A percentile compares a stretch with the other conserved stretches of the same genome.
These are phyloP conservation scores for Carcina quercana DNA, from an alignment of 2,888 invertebrate species.

Conservation along the genomic window DNA sequence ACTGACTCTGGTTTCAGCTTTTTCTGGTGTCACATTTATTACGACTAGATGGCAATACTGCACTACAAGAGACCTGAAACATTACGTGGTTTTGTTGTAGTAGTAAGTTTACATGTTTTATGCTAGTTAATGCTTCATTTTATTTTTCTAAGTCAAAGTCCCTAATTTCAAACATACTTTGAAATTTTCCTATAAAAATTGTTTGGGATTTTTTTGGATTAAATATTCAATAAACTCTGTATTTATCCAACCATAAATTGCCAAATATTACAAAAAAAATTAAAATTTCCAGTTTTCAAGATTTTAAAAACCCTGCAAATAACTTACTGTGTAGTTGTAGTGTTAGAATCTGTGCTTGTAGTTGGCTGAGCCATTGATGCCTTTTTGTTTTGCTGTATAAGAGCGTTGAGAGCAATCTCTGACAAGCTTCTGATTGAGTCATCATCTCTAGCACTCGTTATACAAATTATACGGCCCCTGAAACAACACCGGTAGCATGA, in stretches of 20 bases:
- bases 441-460: slow-evolving; percentile 92
- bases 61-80: slow-evolving; percentile 79
- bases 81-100: too few species aligned
- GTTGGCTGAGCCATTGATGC: slow-evolving; percentile 32
- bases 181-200: too few species aligned
- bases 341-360: slow-evolving; percentile 32
- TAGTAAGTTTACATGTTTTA: too few species aligned
- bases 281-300: too few species aligned
- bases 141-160: too few species aligned
- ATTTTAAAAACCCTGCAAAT: not conserved
- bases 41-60: slow-evolving; percentile 93
- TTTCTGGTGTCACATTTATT: slow-evolving; percentile 90
- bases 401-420: slow-evolving; percentile 88
- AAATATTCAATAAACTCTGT: slow-evolving; percentile 1
- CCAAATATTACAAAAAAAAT: too few species aligned
- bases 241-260: too few species aligned
- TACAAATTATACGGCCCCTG: slow-evolving; percentile 90
- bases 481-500: too few species aligned
- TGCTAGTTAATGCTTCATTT: too few species aligned
- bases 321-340: slow-evolving; percentile 33
- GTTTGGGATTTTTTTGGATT: too few species aligned
- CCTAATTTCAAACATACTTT: too few species aligned
- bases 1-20: slow-evolving; percentile 84
- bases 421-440: slow-evolving; percentile 89
- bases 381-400: slow-evolving; percentile 86